Evolutionary conservation across 2,797 vertebrate genomes (phyloP), one percentile per base, ranked within the genome.

Genomic region (Manis javanica): DNA sequence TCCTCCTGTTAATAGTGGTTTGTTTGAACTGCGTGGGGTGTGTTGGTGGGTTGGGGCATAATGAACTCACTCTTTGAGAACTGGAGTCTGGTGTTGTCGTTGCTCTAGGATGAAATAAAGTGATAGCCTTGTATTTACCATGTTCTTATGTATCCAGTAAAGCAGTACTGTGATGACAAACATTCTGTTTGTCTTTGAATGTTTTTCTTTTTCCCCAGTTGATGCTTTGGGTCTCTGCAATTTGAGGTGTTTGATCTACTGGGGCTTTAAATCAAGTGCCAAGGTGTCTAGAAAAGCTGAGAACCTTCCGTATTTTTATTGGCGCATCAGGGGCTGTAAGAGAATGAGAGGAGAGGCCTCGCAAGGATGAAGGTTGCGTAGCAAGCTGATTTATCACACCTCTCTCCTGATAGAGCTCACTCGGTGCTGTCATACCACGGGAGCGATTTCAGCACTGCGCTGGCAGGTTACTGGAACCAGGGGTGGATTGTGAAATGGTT

Each of bases 71-170:
- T 49, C 4, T 26, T 42, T 69, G 12, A 42, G 16, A 29, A 4
- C n/a, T 66, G 84, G 46, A 86, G 19, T 51, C 37, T 29, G 69
- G 39, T 49, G 29, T 84, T 29, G 2, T 10, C n/a, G 24, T 34
- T 79, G 31, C n/a, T 63, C 42, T 13, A 75, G 66, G 46, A 42
- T 69, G 24, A 63, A 66, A 74, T 79, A 81, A 69, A 59, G 37
- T 13, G 69, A 69, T 29, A 74, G 37, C 29, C 26, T 16, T 46
- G 24, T 57, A 61, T 78, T 87, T 42, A 53, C n/a, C 23, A 42
- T 26, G 57, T 23, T 59, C 29, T 51, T 90, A 83, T 89, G 86
- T 90, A 93, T 87, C 74, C 68, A 87, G 26, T 72, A 79, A 83
- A 78, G 31, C 24, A 7, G 1, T 53, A 21, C 39, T 5, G 31